Percentiles rank a stretch among this genome's conserved stretches.
These are phyloP conservation scores for Penelope pileata DNA, from an alignment of 2,113 vertebrate species.

Conservation along the genomic window DNA sequence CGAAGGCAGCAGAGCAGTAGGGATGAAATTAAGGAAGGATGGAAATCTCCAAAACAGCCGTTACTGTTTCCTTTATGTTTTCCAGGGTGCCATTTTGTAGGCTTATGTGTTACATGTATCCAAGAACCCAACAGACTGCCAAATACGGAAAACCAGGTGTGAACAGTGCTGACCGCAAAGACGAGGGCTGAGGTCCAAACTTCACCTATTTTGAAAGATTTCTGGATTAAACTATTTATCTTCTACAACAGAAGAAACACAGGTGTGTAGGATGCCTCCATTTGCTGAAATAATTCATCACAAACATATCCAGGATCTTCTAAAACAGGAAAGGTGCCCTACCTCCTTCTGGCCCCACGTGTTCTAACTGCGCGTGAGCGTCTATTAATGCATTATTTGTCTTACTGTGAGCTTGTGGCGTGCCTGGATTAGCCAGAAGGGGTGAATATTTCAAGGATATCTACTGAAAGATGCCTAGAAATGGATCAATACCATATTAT, in stretches of 20 bases:
- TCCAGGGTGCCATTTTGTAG: not conserved
- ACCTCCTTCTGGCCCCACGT: not conserved
- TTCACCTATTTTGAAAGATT: not conserved
- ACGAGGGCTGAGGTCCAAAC: not conserved
- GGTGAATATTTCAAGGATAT: not conserved
- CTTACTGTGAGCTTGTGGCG: not conserved
- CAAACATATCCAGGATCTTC: not conserved
- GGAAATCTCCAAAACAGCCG: not conserved
- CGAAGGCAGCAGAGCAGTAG: not conserved
- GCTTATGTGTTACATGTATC: not conserved
- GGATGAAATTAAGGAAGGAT: not conserved
- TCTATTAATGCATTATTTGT: not conserved
- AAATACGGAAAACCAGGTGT: not conserved
- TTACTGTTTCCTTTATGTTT: constrained; percentile 22
- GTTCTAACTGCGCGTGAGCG: not conserved
- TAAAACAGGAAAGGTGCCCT: not conserved
- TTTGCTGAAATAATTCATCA: not conserved
- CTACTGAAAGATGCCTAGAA: not conserved
- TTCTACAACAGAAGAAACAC: not conserved
- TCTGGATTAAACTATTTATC: not conserved
- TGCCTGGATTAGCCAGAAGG: not conserved
- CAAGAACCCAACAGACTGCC: constrained; percentile 41
- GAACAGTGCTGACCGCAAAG: not conserved
- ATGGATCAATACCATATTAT: not conserved
- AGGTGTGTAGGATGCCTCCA: not conserved